Percentiles rank a stretch among this genome's conserved stretches.
Evolutionary conservation across 2,113 vertebrate species (phyloP).

Genomic region (Pimephales promelas): DNA sequence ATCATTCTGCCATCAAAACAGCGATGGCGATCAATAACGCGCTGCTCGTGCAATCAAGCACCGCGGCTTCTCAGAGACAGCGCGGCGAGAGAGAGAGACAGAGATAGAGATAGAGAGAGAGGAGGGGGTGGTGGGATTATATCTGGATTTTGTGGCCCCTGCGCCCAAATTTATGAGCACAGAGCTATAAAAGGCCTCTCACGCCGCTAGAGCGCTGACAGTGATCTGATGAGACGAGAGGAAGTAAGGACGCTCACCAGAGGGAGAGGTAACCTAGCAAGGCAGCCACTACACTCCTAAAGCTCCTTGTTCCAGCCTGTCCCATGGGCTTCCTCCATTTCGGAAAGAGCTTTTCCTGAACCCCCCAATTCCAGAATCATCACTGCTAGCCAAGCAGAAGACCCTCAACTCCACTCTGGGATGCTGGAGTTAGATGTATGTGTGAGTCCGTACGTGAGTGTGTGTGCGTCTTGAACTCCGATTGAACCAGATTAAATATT

Average conservation of each 20-base stretch:
- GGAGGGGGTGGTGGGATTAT: not conserved
- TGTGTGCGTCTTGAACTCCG: constrained; percentile 89
- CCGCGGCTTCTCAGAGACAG: constrained; percentile 4
- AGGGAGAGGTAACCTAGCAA: constrained; percentile 85
- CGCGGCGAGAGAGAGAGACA: not conserved
- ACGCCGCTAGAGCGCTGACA: constrained; percentile 92
- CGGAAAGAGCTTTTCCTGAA: constrained; percentile 79
- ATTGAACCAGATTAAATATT: constrained; percentile 99
- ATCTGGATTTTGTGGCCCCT: not conserved
- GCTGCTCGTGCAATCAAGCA: constrained; percentile 26
- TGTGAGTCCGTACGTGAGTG: constrained; percentile 67
- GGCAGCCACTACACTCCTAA: constrained; percentile 66
- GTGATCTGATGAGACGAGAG: constrained; percentile 94
- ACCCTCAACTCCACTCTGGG: constrained; percentile 74
- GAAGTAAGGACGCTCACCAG: constrained; percentile 77
- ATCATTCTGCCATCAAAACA: constrained; percentile 37
- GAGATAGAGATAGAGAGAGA: not conserved
- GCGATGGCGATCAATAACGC: constrained; percentile 44
- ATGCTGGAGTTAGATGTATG: constrained; percentile 85
- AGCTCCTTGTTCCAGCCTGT: constrained; percentile 75
- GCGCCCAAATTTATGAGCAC: constrained; percentile 6
- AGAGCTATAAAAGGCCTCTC: constrained; percentile 69
- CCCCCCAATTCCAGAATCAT: constrained; percentile 79
- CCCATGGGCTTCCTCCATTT: constrained; percentile 85
- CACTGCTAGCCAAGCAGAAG: constrained; percentile 92